Evolutionary conservation across 2,888 invertebrate species (phyloP), one percentile per base, ranked within the genome.

Genomic region (Idaea biselata): DNA sequence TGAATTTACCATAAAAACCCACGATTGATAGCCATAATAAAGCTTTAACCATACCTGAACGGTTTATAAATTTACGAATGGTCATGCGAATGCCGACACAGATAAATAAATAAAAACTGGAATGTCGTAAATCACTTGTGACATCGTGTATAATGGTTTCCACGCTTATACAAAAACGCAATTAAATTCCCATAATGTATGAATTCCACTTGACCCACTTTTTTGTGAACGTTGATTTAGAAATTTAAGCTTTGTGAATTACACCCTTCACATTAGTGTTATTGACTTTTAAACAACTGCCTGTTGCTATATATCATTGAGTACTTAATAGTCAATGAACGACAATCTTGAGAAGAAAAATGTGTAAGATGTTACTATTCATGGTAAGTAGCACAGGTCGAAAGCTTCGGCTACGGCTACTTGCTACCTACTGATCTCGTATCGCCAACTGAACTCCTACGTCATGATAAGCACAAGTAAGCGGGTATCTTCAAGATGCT

Each of bases 21-120:
- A 44, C 44, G 44, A 44, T 44, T 44, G 44, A 44, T 44, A 44
- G 44, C 14, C 44, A 44, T 14, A 44, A 44, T 44, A 44, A 44
- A 44, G 44, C 44, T 44, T 44, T 44, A 44, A 44, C 44, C 44
- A 44, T 44, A 44, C 44, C 44, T 44, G 44, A 44, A 44, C 44
- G 44, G 14, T 44, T 44, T 8, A 44, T 44, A 44, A 44, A 44
- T 44, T 44, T 44, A 44, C 44, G 11, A 44, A 44, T 44, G 44
- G 44, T 44, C 44, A 44, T 44, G 44, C 44, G 14, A 44, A 44
- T 44, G 44, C 44, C 44, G 44, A 44, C 44, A 14, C 14, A 44
- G 44, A 44, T 44, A 44, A 44, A 44, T 44, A 44, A 44, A 44
- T 44, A 44, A 44, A 44, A 44, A 44, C 44, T 44, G 8, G 44